A percentile compares a stretch with the other conserved stretches of the same genome.
phyloP scores from a whole-genome alignment of 1,140 invertebrate genomes.

The Hylaeus volcanicus region DNA sequence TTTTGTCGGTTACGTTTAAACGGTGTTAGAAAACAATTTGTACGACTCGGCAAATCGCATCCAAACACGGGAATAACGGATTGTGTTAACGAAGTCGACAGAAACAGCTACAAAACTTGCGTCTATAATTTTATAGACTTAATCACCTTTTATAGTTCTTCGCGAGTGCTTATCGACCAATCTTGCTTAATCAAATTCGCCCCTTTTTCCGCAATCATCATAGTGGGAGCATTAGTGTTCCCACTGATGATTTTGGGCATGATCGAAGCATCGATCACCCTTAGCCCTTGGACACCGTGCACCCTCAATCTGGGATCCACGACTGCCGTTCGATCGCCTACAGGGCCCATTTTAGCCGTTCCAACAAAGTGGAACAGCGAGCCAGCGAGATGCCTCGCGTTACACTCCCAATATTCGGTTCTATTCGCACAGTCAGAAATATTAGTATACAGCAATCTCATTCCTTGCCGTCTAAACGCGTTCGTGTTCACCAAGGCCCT shows the following conservation, averaged over 20 bases:
- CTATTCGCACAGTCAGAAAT: slow-evolving; percentile 61
- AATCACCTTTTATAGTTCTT: neutral
- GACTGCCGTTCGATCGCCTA: slow-evolving; percentile 81
- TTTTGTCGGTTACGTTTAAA: no score
- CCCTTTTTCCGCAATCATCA: slow-evolving; percentile 90
- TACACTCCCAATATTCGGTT: slow-evolving; percentile 81
- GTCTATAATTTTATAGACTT: no score
- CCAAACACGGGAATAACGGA: no score
- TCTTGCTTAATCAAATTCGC: slow-evolving; percentile 81
- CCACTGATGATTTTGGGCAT: slow-evolving; percentile 89
- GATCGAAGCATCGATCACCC: slow-evolving; percentile 89
- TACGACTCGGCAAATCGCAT: no score
- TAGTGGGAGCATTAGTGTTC: slow-evolving; percentile 89
- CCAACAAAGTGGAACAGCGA: slow-evolving; percentile 79
- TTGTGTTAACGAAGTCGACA: no score
- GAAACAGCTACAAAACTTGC: no score
- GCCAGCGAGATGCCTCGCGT: slow-evolving; percentile 74
- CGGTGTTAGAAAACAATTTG: no score
- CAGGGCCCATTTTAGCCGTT: slow-evolving; percentile 82
- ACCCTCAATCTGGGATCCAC: slow-evolving; percentile 88
- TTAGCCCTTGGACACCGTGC: slow-evolving; percentile 85
- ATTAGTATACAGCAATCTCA: slow-evolving; percentile 40
- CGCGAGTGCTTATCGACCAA: slow-evolving; percentile 11
- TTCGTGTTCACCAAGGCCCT: slow-evolving; percentile 59
- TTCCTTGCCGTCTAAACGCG: slow-evolving; percentile 65